Base-by-base conservation (phyloP, 2,888 invertebrate species). In the Rotaria socialis region DNA sequence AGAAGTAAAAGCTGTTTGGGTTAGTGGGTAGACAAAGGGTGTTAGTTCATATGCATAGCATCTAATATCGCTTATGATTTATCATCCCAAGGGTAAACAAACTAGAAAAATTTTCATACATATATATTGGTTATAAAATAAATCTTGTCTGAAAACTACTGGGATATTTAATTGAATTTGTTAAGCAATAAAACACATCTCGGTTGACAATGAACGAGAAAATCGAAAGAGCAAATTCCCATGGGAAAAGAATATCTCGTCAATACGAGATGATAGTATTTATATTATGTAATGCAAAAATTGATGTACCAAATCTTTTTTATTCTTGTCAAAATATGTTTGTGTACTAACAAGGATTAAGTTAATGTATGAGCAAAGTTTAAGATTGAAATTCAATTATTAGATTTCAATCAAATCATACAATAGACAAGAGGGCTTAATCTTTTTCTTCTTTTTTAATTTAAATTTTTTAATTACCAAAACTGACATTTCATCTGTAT, bases 331-430 rank as follows among this genome's bases (percentile, higher is more conserved):
- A 35, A 67, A 6, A 7, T 35, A 67, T 35, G 5, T 41, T 35
- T 35, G 5, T 41, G 67, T 35, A 67, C 35, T 35, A 67, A 19
- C 16, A 67, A 27, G 27, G 67, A 67, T 67, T 67, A 67, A 67
- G 27, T 5, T 67, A 41, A 35, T 35, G 67, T 67, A 16, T 35
- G 35, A 67, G 35, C 27, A 67, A 67, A 67, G 67, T 35, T 67
- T 67, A 67, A 67, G 67, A 67, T 67, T 5, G 35, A 41, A 67
- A 41, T 67, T 67, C 67, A 67, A 67, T 67, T 67, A 67, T 67
- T 67, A 6, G 35, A 67, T 67, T 67, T 67, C 19, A 67, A 67
- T 67, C 67, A 67, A 67, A 67, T 14, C 4, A 67, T 14, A 19
- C 35, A 19, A 35, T 67, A 35, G 19, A 35, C 2, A 19, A 67